Evolutionary conservation across 2,113 vertebrate genomes (phyloP), one percentile per base, ranked within the genome.

Genomic region (Passer domesticus): DNA sequence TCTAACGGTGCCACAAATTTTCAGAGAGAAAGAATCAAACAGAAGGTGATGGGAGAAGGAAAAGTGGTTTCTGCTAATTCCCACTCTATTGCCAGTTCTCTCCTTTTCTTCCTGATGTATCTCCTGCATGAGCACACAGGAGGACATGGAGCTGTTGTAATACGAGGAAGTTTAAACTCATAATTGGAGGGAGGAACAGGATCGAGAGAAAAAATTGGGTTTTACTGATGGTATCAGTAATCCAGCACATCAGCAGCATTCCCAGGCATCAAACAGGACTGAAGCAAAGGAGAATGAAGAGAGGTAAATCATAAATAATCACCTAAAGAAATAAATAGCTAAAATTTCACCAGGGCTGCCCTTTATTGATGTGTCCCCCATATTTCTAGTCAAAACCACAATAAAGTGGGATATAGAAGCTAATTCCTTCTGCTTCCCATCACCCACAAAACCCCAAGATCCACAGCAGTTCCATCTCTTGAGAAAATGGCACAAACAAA

Each of bases 71-170:
- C 49, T 76, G 16, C 28, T 49, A 25, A 62, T 62, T 62, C 35
- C 12, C 22, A 17, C 56, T 60, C 16, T 3, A 39, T 25, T 76
- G 27, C 21, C n/a, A 49, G 13, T 7, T 49, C n/a, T 49, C 16
- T 49, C 21, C 21, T 44, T 76, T 49, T 60, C 5, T 12, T 13
- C 21, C 9, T 37, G 22, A 23, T 5, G 3, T 19, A 39, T 39
- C 49, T 76, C 44, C 56, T 49, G 13, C 9, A 8, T 76, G 15
- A 39, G n/a, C 21, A 60, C 27, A 31, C 44, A 24, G 73, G n/a
- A 31, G 56, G 44, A 8, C 21, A 24, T 0, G 0, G n/a, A 60
- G n/a, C n/a, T 76, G 73, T 9, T 39, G 44, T 19, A 39, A 19
- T 12, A 49, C 11, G 15, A 39, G n/a, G 60, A 76, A 60, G 44